Evolutionary conservation across 1,140 invertebrate species (phyloP), one percentile per base, ranked within the genome.

Genomic region (Drosophila elegans): DNA sequence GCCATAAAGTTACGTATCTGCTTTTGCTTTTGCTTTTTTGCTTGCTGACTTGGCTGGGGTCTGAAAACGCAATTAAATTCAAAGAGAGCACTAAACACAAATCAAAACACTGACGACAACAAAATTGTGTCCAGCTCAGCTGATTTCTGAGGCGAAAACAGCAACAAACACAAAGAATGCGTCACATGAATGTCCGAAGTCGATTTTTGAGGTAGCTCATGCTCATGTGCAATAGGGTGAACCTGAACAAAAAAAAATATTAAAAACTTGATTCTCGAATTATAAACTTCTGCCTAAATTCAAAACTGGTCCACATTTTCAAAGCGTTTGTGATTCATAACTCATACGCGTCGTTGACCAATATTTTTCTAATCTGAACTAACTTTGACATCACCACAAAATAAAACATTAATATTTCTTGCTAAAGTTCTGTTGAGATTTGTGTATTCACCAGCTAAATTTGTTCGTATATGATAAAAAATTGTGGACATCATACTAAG

Each of bases 71-170:
- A 81, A 80, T 69, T 51, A 36, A 53, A 56, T 53, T 36, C 36
- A 54, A 48, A 53, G 62, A 48, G 10, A 45, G 39, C 16, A 69
- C 38, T 57, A 61, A 66, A 71, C 13, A 55, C 32, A 27, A 57
- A 57, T 45, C 29, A 46, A 46, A 34, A 57, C 12, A 42, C 41
- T 34, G 53, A 44, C 48, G 59, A 61, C 61, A 60, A 60, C 29
- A 60, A 64, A 42, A 52, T 44, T 29, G 32, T 73, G 67, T 69
- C 64, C 63, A 73, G 69, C 69, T 73, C 69, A 73, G 69, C 69
- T 73, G 69, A 73, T 73, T 73, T 46, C 9, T 25, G 42, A 3
- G 4, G 10, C 12, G 45, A 25, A 32, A 71, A 59, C 52, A 71
- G 67, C 39, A 72, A 39, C 39, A 49, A 71, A 45, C 55, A 51